Evolutionary conservation across 53 echinoderm and acorn worm genomes (phyloP).

Genomic region (Henricia sp.): DNA sequence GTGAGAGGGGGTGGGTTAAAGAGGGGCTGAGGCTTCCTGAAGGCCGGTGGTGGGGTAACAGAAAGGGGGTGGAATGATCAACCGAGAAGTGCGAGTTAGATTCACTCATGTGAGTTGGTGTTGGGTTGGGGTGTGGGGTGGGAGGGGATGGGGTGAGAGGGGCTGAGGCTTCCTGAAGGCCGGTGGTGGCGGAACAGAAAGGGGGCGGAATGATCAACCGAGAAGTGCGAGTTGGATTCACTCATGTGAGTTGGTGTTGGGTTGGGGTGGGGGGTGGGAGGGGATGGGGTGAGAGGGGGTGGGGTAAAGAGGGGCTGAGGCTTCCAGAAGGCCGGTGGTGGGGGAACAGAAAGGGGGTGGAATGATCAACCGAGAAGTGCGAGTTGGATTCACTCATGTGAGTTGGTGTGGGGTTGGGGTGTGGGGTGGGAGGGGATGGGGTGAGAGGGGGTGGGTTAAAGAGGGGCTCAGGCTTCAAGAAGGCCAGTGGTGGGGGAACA

Average conservation of each 20-base stretch:
- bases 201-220: too few species aligned
- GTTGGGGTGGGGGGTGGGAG: too few species aligned
- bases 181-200: too few species aligned
- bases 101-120: conserved; percentile 98
- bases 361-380: conserved; percentile 87
- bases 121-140: too few species aligned
- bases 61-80: conserved; percentile 79
- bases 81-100: conserved; percentile 89
- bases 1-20: too few species aligned
- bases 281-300: conserved; percentile 85
- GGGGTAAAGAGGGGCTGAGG: conserved; percentile 92
- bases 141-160: too few species aligned
- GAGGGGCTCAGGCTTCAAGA: conserved; percentile 87
- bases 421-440: too few species aligned
- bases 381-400: conserved; percentile 98
- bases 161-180: too few species aligned
- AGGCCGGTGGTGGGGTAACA: conserved; percentile 82
- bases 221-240: too few species aligned
- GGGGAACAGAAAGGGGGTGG: conserved; percentile 83
- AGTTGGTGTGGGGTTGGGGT: conserved; percentile 62
- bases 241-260: too few species aligned
- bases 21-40: conserved; percentile 87
- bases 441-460: too few species aligned
- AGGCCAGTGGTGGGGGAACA: conserved; percentile 82
- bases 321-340: conserved; percentile 91